These are phyloP conservation scores for Cosmia trapezina DNA, from an alignment of 2,888 invertebrate species.

Conservation along the genomic window DNA sequence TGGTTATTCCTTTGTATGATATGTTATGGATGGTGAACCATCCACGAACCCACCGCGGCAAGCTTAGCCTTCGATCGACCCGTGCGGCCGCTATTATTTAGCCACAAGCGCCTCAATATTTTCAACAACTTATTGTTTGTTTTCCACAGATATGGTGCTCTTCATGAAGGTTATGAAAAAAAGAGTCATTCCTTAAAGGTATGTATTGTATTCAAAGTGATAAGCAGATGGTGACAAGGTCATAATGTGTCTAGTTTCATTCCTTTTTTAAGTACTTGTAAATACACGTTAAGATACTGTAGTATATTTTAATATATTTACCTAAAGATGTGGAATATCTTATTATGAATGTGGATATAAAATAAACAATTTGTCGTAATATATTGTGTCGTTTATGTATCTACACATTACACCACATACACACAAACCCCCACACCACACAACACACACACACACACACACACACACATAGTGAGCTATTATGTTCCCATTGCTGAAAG, in stretches of 20 bases:
- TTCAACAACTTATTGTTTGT: slow-evolving; percentile 15
- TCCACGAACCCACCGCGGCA: background rate
- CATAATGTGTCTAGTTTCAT: slow-evolving; percentile 38
- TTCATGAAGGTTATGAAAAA: slow-evolving; percentile 98
- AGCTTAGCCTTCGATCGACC: background rate
- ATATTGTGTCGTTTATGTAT: slow-evolving; percentile 48
- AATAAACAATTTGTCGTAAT: slow-evolving; percentile 40
- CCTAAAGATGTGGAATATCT: slow-evolving; percentile 37
- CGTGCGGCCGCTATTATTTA: background rate
- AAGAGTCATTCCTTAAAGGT: slow-evolving; percentile 81
- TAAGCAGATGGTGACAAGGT: slow-evolving; percentile 37
- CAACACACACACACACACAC: background rate
- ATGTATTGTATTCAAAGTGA: slow-evolving; percentile 61
- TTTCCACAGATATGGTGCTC: slow-evolving; percentile 95
- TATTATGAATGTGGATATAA: slow-evolving; percentile 42
- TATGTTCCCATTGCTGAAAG: background rate
- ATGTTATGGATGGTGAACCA: no score
- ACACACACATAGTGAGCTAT: background rate
- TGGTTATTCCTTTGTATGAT: no score
- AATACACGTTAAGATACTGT: slow-evolving; percentile 43
- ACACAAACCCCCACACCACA: no score
- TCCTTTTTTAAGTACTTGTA: slow-evolving; percentile 45
- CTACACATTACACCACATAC: background rate
- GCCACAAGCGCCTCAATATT: background rate
- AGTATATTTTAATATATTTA: slow-evolving; percentile 35